A percentile compares a stretch with the other conserved stretches of the same genome.
Conservation (phyloP, 30 jellyfish, hydroid and myxozoan species). For the Aurelia aurita region DNA sequence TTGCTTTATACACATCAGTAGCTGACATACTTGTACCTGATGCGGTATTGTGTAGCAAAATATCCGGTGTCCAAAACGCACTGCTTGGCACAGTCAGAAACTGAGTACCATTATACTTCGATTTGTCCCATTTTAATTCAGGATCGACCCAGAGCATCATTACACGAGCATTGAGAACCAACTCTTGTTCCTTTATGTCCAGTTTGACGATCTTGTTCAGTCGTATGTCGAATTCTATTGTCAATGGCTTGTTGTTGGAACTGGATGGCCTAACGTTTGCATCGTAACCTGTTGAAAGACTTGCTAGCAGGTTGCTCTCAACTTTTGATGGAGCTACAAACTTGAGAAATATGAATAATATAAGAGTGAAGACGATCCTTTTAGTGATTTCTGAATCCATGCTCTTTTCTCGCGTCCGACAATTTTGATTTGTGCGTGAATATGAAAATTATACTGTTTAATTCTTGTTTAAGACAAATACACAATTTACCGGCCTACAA, state of each 20-base stretch:
- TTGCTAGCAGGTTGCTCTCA: not conserved
- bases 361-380: no score
- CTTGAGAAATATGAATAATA: no score
- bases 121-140: constrained; percentile 32
- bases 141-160: constrained; percentile 64
- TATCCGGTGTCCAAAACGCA: constrained; percentile 81
- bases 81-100: constrained; percentile 34
- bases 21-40: constrained; percentile 44
- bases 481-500: no score
- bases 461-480: not conserved
- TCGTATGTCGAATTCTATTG: constrained; percentile 7
- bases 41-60: constrained; percentile 76
- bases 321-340: no score
- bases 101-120: constrained; percentile 27
- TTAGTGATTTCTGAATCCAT: no score
- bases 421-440: no score
- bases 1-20: constrained; percentile 69
- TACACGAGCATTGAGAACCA: constrained; percentile 13
- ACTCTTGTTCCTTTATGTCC: constrained; percentile 49
- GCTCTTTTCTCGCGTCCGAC: no score
- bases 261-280: constrained; percentile 18
- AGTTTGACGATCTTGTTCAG: constrained; percentile 40
- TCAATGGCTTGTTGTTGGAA: not conserved
- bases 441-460: not conserved
- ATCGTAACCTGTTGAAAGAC: not conserved